Evolutionary conservation across 2,888 invertebrate genomes (phyloP).

Genomic region (Rhorus exstirpatorius): DNA sequence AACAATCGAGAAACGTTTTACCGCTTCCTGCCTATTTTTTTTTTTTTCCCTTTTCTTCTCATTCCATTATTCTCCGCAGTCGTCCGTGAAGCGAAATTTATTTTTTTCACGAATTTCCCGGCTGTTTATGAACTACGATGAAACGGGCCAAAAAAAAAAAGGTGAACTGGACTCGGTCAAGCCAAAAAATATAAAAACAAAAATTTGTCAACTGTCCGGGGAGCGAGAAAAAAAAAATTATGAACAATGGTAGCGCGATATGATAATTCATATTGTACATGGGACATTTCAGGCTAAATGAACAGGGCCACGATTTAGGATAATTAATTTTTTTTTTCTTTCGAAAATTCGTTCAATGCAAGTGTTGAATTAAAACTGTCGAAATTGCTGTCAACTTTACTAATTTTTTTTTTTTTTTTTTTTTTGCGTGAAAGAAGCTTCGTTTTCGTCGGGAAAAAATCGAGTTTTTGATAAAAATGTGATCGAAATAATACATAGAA

Average conservation of each 20-base stretch:
- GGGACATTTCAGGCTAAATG: no score
- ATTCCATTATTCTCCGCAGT: constrained; percentile 33
- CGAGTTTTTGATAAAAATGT: no score
- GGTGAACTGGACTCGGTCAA: not conserved
- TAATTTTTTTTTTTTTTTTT: no score
- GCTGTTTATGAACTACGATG: constrained; percentile 11
- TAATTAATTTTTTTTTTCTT: no score
- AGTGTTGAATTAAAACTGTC: no score
- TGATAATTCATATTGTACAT: not conserved
- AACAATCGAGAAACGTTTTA: constrained; percentile 39
- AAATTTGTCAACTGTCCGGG: not conserved
- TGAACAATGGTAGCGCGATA: not conserved
- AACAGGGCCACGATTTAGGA: no score
- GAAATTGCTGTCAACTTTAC: no score
- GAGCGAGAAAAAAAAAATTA: not conserved
- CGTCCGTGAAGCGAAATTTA: not conserved
- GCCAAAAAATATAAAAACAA: not conserved
- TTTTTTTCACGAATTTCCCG: not conserved
- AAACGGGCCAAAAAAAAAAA: not conserved
- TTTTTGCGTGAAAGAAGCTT: no score
- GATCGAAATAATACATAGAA: no score
- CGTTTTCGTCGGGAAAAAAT: no score
- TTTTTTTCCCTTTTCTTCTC: not conserved
- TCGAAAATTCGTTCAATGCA: no score
- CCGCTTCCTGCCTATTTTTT: constrained; percentile 16